Evolutionary conservation across 2,888 invertebrate genomes (phyloP).

Genomic region (Sinhomidia bicolor): DNA sequence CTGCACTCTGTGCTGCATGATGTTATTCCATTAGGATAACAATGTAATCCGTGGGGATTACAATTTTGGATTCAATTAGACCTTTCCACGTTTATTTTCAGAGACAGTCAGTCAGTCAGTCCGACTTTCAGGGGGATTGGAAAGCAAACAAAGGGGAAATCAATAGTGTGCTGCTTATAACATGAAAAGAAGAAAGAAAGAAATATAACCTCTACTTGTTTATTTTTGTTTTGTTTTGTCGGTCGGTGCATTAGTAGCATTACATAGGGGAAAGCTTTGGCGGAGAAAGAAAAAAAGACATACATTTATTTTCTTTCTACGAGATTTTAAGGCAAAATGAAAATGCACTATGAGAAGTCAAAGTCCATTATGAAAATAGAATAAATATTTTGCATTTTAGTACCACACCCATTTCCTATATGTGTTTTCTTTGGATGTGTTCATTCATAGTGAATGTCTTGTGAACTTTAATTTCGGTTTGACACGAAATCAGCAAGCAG

Average conservation of each 20-base stretch:
- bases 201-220: no score
- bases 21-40: slow-evolving; percentile 65
- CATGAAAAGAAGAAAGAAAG: not conserved
- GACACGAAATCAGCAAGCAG: no score
- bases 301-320: not conserved
- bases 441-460: not conserved
- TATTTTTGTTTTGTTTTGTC: no score
- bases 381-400: slow-evolving; percentile 1
- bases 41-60: slow-evolving; percentile 67
- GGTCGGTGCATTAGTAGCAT: no score
- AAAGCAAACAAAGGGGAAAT: slow-evolving; percentile 38
- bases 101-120: no score
- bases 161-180: slow-evolving; percentile 48
- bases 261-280: not conserved
- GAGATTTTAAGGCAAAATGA: not conserved
- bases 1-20: slow-evolving; percentile 53
- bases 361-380: slow-evolving; percentile 8
- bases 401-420: slow-evolving; percentile 5
- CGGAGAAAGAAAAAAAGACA: not conserved
- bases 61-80: slow-evolving; percentile 65
- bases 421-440: not conserved
- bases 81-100: slow-evolving; percentile 31
- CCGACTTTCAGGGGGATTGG: slow-evolving; percentile 27
- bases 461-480: no score
- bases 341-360: no score